Evolutionary conservation across 2,888 invertebrate genomes (phyloP), one percentile per base, ranked within the genome.

Genomic region (Stomorhina lunata): DNA sequence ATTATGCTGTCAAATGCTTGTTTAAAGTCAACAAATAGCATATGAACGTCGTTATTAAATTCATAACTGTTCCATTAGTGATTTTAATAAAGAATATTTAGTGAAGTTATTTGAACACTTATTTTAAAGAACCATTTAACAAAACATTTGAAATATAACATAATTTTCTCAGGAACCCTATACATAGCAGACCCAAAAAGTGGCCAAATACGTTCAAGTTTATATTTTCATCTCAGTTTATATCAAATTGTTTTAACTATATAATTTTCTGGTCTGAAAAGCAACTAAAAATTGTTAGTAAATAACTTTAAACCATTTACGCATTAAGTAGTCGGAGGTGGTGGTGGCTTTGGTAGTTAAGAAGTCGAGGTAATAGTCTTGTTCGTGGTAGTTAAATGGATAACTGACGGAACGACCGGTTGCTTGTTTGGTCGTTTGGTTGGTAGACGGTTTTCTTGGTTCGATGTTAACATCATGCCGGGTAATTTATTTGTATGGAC

Each of bases 401-500:
- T 37, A 27, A 29, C 20, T 40, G 71, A 12, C 22, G 29, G 53
- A 1, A 48, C 45, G 37, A 17, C 27, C n/a, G 20, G 45, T 76
- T 84, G 84, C n/a, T n/a, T n/a, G n/a, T n/a, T n/a, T n/a, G n/a
- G n/a, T n/a, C n/a, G n/a, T n/a, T n/a, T n/a, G n/a, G n/a, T n/a
- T n/a, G n/a, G n/a, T n/a, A n/a, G n/a, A n/a, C n/a, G n/a, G n/a
- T n/a, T n/a, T n/a, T n/a, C n/a, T n/a, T n/a, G n/a, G n/a, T n/a
- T n/a, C n/a, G 61, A 50, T 68, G 57, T 73, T 81, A 73, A 53
- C 37, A 37, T 50, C 84, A 84, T 83, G 83, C 84, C 83, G 87
- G 85, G 79, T 88, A 88, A 89, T 88, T 89, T 88, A 88, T 89
- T 86, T 89, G 89, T 88, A 87, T 87, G 85, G 87, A 80, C 81